Evolutionary conservation across 2,797 vertebrate genomes (phyloP).

Genomic region (Pseudochirops corinnae): DNA sequence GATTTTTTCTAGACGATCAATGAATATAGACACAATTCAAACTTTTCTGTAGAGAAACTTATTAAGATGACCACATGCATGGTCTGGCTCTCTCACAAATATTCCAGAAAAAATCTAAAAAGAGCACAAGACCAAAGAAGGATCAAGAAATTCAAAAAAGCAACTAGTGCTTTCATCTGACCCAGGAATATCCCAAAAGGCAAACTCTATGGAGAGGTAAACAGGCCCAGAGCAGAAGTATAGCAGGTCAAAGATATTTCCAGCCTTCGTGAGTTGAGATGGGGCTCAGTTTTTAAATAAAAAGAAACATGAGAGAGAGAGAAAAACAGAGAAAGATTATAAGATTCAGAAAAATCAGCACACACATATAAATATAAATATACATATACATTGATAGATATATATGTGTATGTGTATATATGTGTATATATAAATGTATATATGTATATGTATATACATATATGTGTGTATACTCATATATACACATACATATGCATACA

Average conservation of each 20-base stretch:
- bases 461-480: no score
- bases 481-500: no score
- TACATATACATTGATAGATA: no score
- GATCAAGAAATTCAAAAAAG: not conserved
- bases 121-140: not conserved
- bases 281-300: not conserved
- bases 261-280: not conserved
- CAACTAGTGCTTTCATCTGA: not conserved
- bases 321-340: not conserved
- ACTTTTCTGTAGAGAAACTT: constrained; percentile 41
- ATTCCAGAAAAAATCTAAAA: not conserved
- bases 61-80: not conserved
- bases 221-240: not conserved
- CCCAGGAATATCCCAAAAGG: not conserved
- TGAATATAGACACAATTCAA: constrained; percentile 51
- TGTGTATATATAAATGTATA: no score
- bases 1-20: constrained; percentile 65
- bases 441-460: no score
- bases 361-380: not conserved
- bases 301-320: not conserved
- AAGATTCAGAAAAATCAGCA: not conserved
- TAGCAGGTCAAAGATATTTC: not conserved
- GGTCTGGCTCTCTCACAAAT: not conserved
- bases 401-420: no score
- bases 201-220: not conserved